phyloP scores from a whole-genome alignment of 1,140 invertebrate species.

The Apis florea region DNA sequence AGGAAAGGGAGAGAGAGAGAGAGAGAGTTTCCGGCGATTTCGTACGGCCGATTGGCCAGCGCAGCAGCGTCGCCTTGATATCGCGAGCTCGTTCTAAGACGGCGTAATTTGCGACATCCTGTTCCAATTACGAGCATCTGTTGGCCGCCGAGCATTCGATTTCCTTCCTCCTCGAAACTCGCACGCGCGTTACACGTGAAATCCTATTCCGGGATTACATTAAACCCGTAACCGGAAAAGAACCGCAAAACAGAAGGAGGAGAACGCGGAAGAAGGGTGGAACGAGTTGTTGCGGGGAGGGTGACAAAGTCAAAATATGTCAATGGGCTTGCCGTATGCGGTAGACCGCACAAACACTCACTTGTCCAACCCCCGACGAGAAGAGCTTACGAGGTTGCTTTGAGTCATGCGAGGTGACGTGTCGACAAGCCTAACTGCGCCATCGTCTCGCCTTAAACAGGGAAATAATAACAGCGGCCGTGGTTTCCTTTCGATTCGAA shows the following conservation, averaged over 20 bases:
- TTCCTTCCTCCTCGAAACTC: conserved; percentile 10
- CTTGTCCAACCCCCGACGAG: conserved; percentile 40
- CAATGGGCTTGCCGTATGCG: conserved; percentile 72
- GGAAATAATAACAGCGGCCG: conserved; percentile 40
- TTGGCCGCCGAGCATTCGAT: conserved; percentile 17
- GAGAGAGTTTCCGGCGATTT: conserved; percentile 35
- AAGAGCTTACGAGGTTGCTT: conserved; percentile 56
- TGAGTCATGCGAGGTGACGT: conserved; percentile 77
- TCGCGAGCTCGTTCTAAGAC: conserved; percentile 60
- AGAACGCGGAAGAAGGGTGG: conserved; percentile 5
- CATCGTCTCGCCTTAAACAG: conserved; percentile 42
- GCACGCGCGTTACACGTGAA: not conserved
- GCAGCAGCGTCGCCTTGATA: conserved; percentile 65
- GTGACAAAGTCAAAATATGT: conserved; percentile 76
- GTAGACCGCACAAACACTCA: conserved; percentile 73
- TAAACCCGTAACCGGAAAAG: conserved; percentile 2
- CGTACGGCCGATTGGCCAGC: conserved; percentile 35
- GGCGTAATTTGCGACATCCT: conserved; percentile 66
- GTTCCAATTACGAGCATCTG: conserved; percentile 68
- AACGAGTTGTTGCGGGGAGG: not conserved
- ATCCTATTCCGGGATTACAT: conserved; percentile 17
- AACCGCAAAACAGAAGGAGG: conserved; percentile 51
- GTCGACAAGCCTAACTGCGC: conserved; percentile 70
- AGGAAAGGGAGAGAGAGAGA: too few species aligned
- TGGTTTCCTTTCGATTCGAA: conserved; percentile 41